Evolutionary conservation across 2,888 invertebrate genomes (phyloP).

Genomic region (Ferrisia virgata): DNA sequence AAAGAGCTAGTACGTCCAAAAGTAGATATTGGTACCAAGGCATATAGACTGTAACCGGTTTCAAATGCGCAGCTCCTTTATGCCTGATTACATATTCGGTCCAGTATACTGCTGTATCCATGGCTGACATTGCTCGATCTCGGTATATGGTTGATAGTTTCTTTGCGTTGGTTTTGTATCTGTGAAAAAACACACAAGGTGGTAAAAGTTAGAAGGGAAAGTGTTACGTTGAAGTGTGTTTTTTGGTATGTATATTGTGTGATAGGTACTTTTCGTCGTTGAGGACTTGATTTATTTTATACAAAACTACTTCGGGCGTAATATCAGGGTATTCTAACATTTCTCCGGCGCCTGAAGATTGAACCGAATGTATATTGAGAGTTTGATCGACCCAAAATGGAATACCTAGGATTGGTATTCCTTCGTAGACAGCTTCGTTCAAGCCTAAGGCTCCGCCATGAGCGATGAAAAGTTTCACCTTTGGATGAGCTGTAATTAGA

Average conservation of each 20-base stretch:
- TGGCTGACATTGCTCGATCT: constrained; percentile 60
- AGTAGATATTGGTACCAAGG: constrained; percentile 51
- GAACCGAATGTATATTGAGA: constrained; percentile 47
- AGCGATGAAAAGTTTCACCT: constrained; percentile 56
- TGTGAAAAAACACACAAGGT: neutral
- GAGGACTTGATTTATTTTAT: constrained; percentile 60
- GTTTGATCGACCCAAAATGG: constrained; percentile 49
- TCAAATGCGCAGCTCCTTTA: constrained; percentile 53
- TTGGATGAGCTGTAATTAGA: constrained; percentile 54
- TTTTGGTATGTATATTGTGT: no score
- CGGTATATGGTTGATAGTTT: constrained; percentile 47
- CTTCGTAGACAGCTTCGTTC: constrained; percentile 56
- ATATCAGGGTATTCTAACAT: constrained; percentile 53
- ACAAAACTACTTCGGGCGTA: constrained; percentile 58
- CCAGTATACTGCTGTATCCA: constrained; percentile 64
- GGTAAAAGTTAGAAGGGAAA: no score
- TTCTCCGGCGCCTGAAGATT: constrained; percentile 47
- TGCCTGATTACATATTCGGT: constrained; percentile 63
- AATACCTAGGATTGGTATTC: constrained; percentile 53
- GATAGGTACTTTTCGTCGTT: constrained; percentile 12
- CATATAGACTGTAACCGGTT: constrained; percentile 49
- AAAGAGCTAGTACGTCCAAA: constrained; percentile 49
- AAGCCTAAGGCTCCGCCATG: constrained; percentile 58
- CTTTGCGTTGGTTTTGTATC: constrained; percentile 47
- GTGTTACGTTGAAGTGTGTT: no score